phyloP scores from a whole-genome alignment of 2,888 invertebrate species.

The Hipparchia sbordonii region DNA sequence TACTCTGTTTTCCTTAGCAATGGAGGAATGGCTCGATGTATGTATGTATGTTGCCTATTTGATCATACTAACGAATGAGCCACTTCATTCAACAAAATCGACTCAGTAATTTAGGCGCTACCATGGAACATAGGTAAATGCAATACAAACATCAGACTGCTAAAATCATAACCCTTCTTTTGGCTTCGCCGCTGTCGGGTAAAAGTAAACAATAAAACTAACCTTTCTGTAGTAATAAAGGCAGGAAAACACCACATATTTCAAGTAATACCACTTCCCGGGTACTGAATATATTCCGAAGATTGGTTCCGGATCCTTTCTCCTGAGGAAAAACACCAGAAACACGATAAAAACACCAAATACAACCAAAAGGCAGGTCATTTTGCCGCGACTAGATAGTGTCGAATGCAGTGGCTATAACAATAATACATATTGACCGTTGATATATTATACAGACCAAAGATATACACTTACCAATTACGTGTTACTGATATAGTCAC shows the following conservation, averaged over 20 bases:
- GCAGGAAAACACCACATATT: slow-evolving; percentile 81
- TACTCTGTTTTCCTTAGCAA: no score
- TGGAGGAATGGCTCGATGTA: no score
- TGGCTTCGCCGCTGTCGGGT: no score
- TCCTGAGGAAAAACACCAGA: slow-evolving; percentile 53
- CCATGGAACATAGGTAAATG: no score
- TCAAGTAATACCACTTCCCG: slow-evolving; percentile 85
- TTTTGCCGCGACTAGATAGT: slow-evolving; percentile 21
- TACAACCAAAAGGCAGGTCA: slow-evolving; percentile 30
- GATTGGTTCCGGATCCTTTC: slow-evolving; percentile 75
- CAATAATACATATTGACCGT: not conserved
- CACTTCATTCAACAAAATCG: no score
- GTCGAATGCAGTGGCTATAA: slow-evolving; percentile 4
- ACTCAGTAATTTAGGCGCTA: no score
- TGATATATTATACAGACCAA: not conserved
- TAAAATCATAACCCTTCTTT: no score
- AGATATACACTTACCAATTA: not conserved
- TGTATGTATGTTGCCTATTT: no score
- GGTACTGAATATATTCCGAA: slow-evolving; percentile 84
- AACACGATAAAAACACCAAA: slow-evolving; percentile 47
- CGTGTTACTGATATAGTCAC: no score
- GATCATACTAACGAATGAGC: no score
- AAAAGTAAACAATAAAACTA: slow-evolving; percentile 47
- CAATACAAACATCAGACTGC: no score
- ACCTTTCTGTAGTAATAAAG: slow-evolving; percentile 82